Base-by-base conservation (phyloP, 2,888 invertebrate species). In the Cistogaster globosa region DNA sequence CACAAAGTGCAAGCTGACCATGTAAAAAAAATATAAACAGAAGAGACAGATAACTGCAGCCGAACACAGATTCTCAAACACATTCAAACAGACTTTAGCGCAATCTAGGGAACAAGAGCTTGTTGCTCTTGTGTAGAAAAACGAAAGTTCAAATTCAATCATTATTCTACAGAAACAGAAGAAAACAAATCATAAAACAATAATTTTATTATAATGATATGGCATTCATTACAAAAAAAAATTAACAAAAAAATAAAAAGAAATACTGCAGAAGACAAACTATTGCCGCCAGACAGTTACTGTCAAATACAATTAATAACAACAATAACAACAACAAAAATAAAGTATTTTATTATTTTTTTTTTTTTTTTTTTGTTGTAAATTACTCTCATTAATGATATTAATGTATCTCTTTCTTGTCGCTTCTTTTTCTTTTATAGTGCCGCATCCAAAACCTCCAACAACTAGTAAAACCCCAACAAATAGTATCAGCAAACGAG, bases 391-490 rank as follows among this genome's bases (percentile, higher is more conserved):
- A 51, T 68, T 38, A 63, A 75, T 63, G 42, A 42, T 53, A 75
- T 57, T 53, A 67, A 57, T 82, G 38, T 69, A 20, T 63, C 69
- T 55, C 55, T 69, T 65, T 79, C 65, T 48, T 72, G 48, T 55
- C 67, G 57, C 67, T 78, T 48, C 45, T 65, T 57, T 67, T 63
- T 55, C 60, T 20, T 26, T 87, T 88, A 5, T 81, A 92, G 91
- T 90, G 57, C 91, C 92, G 20, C 90, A 87, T n/a, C 90, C 89
- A 0, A 86, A 79, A 38, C 48, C 86, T 42, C 87, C 65, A 79
- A 65, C 81, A 71, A 60, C 67, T 38, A 77, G 68, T 38, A 60
- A 51, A 53, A 57, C 67, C 18, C 36, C 48, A 53, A 67, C 58
- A 80, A 85, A 85, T 69, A 75, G 75, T 62, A 82, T 79, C 71